Base-by-base conservation (phyloP, 2,888 invertebrate genomes). In the Epistrophe eligans region DNA sequence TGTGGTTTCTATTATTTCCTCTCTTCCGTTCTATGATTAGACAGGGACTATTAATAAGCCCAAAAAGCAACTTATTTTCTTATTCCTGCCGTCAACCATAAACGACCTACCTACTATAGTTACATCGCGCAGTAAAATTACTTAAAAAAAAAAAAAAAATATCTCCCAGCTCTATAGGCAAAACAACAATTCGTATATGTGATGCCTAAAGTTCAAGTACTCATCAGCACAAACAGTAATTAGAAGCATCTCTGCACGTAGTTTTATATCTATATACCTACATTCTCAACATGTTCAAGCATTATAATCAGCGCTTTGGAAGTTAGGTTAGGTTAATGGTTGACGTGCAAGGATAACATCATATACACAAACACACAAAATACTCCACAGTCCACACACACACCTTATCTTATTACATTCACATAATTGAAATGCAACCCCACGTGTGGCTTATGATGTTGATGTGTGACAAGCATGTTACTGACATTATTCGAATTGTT, bases 151-250 rank as follows among this genome's bases (percentile, higher is more conserved):
- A 52, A 24, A 52, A 28, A 28, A 9, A 32, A 32, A 55, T 4
- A 15, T 55, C 9, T 55, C 4, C 9, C 28, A 4, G 4, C 1
- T 8, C 9, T 32, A 9, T 15, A 32, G n/a, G n/a, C 28, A n/a
- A 55, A 55, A 15, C 9, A 55, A 32, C 55, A 55, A 55, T 55
- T 15, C 4, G 15, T 9, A 55, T 55, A n/a, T 9, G 32, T 55
- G 15, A n/a, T 55, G 15, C 4, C 28, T 28, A 9, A 32, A 32
- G 52, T 32, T 55, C 55, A 55, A 55, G 28, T 55, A 8, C 55
- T 55, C 55, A 55, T 55, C 28, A 55, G 15, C 28, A 24, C 24
- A 55, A 32, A 55, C 28, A 55, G 55, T 55, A 55, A 55, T 55
- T 55, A 55, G 28, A 55, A 55, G 5, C 15, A 24, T 32, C 9